phyloP scores from a whole-genome alignment of 2,888 invertebrate species.

The Lycaena phlaeas region DNA sequence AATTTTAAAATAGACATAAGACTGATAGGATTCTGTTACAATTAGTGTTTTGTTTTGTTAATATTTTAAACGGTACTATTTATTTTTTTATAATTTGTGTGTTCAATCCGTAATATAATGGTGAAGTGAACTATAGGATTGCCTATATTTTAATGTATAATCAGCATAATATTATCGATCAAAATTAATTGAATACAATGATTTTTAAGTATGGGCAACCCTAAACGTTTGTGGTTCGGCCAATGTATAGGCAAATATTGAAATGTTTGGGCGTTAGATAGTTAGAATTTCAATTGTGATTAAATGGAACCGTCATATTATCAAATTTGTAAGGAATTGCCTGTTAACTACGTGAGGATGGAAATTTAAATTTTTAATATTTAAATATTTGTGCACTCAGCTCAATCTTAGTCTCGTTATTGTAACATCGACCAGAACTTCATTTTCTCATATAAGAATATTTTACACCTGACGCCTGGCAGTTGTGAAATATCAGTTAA shows the following conservation, averaged over 20 bases:
- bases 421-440: too few relatives aligned
- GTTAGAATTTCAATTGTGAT: slow-evolving; percentile 15
- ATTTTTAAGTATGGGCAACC: not conserved
- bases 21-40: slow-evolving; percentile 55
- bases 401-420: too few relatives aligned
- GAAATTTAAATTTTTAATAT: not conserved
- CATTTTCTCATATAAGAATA: too few relatives aligned
- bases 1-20: slow-evolving; percentile 60
- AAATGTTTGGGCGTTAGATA: slow-evolving; percentile 12
- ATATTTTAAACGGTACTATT: slow-evolving; percentile 41
- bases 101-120: slow-evolving; percentile 20
- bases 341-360: not conserved
- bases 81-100: slow-evolving; percentile 34
- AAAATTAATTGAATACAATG: not conserved
- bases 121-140: slow-evolving; percentile 10
- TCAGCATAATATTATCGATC: not conserved
- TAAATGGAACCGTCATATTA: slow-evolving; percentile 8
- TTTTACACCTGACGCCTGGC: too few relatives aligned
- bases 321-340: slow-evolving; percentile 7
- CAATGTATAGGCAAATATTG: slow-evolving; percentile 10
- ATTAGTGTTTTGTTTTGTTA: slow-evolving; percentile 13
- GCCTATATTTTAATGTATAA: not conserved
- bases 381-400: not conserved
- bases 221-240: not conserved
- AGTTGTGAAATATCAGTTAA: too few relatives aligned